Evolutionary conservation across 2,113 vertebrate species (phyloP).

Genomic region (Tapirus terrestris): DNA sequence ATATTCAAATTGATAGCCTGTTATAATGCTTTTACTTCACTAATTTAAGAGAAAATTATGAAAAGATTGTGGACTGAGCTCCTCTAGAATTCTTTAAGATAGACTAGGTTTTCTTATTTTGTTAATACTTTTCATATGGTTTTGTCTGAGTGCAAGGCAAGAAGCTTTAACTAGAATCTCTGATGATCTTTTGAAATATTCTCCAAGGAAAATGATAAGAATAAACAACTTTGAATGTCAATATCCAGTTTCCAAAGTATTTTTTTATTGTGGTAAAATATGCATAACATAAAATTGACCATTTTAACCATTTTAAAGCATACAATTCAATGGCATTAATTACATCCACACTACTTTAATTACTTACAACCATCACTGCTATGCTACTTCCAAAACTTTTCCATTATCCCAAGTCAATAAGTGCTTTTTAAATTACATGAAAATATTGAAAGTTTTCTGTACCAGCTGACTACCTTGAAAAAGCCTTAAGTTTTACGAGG

Average conservation of each 20-base stretch:
- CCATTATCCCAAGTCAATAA: not conserved
- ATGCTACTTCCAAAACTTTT: not conserved
- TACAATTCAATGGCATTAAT: not conserved
- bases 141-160: not conserved
- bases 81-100: not conserved
- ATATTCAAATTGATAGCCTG: not conserved
- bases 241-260: not conserved
- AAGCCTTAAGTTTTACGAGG: constrained; percentile 11
- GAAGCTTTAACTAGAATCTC: not conserved
- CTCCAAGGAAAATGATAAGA: constrained; percentile 23
- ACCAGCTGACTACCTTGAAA: constrained; percentile 3
- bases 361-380: not conserved
- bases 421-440: not conserved
- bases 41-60: not conserved
- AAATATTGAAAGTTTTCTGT: constrained; percentile 28
- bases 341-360: not conserved
- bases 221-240: not conserved
- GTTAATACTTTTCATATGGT: not conserved
- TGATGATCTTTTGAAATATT: constrained; percentile 5
- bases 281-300: not conserved
- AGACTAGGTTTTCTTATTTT: constrained; percentile 17
- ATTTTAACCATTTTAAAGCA: not conserved
- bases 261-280: constrained; percentile 38
- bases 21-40: not conserved
- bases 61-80: not conserved